These are phyloP conservation scores for Dromococcyx pavoninus DNA, from an alignment of 2,797 vertebrate species.

Conservation along the genomic window DNA sequence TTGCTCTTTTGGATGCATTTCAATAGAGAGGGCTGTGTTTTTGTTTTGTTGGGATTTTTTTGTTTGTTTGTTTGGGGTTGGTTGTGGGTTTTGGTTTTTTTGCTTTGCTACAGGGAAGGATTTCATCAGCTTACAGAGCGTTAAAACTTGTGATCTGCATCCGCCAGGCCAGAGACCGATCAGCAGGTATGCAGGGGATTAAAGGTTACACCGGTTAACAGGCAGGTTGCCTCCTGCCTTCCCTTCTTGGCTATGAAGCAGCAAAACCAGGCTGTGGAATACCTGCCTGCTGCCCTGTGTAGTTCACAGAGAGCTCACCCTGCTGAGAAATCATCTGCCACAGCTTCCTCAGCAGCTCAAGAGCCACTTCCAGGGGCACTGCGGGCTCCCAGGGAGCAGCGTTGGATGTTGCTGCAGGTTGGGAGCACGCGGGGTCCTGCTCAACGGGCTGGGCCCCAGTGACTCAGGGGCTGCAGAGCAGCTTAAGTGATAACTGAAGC, in stretches of 20 bases:
- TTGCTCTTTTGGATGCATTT: constrained; percentile 40
- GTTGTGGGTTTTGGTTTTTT: neutral
- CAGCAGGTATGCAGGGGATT: constrained; percentile 1
- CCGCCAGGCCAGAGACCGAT: constrained; percentile 17
- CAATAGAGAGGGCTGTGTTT: neutral
- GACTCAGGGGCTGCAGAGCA: neutral
- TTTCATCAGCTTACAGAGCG: constrained; percentile 24
- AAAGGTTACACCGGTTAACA: neutral
- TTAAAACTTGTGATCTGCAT: constrained; percentile 32
- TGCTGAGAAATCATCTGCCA: neutral
- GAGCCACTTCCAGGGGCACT: fast-evolving
- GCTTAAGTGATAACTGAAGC: neutral
- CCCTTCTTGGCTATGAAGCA: neutral
- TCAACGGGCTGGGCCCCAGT: neutral
- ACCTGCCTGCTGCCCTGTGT: fast-evolving
- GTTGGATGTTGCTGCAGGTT: fast-evolving
- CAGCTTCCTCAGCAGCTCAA: fast-evolving
- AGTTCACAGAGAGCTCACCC: neutral
- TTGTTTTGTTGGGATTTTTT: too few relatives aligned
- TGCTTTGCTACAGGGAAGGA: neutral
- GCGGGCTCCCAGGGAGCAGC: neutral
- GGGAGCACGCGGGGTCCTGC: neutral
- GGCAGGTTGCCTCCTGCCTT: neutral
- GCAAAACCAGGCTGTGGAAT: neutral
- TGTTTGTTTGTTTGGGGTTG: too few relatives aligned